Evolutionary conservation across 2,888 invertebrate species (phyloP).

Genomic region (Agonum fuliginosum): DNA sequence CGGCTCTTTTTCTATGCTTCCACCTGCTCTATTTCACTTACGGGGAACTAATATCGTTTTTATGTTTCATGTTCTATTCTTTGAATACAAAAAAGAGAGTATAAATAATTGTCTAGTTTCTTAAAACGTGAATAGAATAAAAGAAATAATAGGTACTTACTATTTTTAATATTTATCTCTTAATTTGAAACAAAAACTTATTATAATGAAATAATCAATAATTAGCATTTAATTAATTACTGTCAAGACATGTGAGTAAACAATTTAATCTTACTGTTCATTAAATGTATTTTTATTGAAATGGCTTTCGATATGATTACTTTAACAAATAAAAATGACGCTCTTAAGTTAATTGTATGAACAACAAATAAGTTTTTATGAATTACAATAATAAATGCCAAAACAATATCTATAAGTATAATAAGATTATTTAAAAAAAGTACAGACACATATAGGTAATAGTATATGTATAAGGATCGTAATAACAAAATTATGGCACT

Average conservation of each 20-base stretch:
- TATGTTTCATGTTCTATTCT: slow-evolving; percentile 29
- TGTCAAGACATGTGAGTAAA: slow-evolving; percentile 6
- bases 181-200: slow-evolving; percentile 4
- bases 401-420: no score
- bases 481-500: no score
- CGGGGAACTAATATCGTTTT: slow-evolving; percentile 30
- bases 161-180: slow-evolving; percentile 1
- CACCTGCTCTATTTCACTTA: slow-evolving; percentile 44
- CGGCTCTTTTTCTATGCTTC: slow-evolving; percentile 20
- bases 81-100: slow-evolving; percentile 20
- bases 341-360: slow-evolving; percentile 4
- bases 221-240: slow-evolving; percentile 30
- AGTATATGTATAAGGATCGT: no score
- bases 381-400: no score
- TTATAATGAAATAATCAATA: slow-evolving; percentile 2
- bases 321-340: background rate
- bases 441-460: no score
- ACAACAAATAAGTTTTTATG: no score
- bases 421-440: no score
- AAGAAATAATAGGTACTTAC: no score
- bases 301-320: background rate
- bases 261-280: slow-evolving; percentile 9
- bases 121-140: slow-evolving; percentile 2
- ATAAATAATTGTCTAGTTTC: background rate
- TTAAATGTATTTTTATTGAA: slow-evolving; percentile 30